Percentiles rank a stretch among this genome's conserved stretches.
Conservation (phyloP, 2,113 vertebrate species). For the Ivindomyrus marchei region DNA sequence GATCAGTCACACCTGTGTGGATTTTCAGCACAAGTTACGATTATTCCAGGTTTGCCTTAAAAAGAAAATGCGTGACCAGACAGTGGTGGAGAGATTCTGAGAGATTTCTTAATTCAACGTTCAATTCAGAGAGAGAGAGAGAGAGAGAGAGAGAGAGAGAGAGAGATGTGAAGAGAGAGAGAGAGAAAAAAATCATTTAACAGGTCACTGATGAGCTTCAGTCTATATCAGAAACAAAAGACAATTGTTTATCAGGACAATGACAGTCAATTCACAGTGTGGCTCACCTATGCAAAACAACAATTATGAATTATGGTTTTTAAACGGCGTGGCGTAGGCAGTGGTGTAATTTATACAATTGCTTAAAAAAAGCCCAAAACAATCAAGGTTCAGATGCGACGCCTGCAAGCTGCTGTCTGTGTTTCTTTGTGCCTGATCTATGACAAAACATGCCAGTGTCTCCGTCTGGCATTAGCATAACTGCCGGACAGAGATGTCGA, state of each 20-base stretch:
- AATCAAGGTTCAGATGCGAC: neutral
- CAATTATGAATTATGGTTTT: slow-evolving; percentile 36
- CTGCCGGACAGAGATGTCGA: neutral
- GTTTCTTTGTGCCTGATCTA: neutral
- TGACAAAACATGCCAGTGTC: neutral
- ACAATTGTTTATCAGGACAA: slow-evolving; percentile 33
- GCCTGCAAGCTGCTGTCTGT: neutral
- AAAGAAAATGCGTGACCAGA: neutral
- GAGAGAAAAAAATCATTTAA: slow-evolving; percentile 30
- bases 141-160: slow-evolving; percentile 11
- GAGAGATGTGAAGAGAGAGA: neutral
- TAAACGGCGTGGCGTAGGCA: slow-evolving; percentile 16
- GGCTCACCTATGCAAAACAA: slow-evolving; percentile 43
- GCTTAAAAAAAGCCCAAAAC: neutral
- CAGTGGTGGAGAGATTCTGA: neutral
- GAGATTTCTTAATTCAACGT: slow-evolving; percentile 5
- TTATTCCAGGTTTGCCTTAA: neutral
- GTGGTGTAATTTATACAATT: slow-evolving; percentile 6
- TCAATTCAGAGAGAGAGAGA: slow-evolving; percentile 23
- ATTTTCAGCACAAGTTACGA: neutral
- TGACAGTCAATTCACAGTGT: slow-evolving; percentile 23
- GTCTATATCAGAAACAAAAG: slow-evolving; percentile 36
- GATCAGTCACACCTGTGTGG: neutral
- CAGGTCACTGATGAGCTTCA: slow-evolving; percentile 37
- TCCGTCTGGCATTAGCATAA: neutral